A percentile compares a stretch with the other conserved stretches of the same genome.
These are phyloP conservation scores for Paramormyrops hopkinsi DNA, from an alignment of 2,797 vertebrate genomes.

Conservation along the genomic window DNA sequence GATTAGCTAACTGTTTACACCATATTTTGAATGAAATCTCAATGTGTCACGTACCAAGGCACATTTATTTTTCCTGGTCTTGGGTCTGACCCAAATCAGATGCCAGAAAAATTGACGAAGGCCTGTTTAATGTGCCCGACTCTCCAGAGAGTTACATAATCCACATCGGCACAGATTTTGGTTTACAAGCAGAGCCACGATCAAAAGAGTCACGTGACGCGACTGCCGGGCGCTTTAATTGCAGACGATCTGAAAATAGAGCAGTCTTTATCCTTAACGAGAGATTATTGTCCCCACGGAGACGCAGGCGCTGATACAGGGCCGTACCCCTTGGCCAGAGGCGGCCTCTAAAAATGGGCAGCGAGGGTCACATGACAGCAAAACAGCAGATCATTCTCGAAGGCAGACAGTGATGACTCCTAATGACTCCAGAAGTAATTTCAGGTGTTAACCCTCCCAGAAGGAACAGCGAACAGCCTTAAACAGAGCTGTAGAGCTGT, in stretches of 20 bases:
- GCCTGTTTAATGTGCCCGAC: neutral
- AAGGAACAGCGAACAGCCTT: neutral
- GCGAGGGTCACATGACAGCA: neutral
- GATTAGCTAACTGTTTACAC: neutral
- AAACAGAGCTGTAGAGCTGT: no score
- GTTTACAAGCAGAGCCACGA: neutral
- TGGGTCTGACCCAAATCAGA: neutral
- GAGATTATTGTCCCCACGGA: neutral
- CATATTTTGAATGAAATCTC: neutral
- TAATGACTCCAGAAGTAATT: neutral
- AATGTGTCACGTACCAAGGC: neutral
- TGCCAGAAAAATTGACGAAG: neutral
- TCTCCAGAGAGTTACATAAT: neutral
- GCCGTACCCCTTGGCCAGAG: neutral
- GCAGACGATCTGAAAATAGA: slow-evolving; percentile 11
- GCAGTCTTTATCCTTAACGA: neutral
- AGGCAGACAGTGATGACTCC: neutral
- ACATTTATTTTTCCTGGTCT: neutral
- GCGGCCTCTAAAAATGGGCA: neutral
- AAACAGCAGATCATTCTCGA: neutral
- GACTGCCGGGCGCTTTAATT: neutral
- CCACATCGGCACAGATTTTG: neutral
- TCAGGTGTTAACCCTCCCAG: neutral
- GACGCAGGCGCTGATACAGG: neutral
- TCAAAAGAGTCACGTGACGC: neutral